Percentiles rank a stretch among this genome's conserved stretches.
phyloP scores from a whole-genome alignment of 2,888 invertebrate species.

The Formica aserva region DNA sequence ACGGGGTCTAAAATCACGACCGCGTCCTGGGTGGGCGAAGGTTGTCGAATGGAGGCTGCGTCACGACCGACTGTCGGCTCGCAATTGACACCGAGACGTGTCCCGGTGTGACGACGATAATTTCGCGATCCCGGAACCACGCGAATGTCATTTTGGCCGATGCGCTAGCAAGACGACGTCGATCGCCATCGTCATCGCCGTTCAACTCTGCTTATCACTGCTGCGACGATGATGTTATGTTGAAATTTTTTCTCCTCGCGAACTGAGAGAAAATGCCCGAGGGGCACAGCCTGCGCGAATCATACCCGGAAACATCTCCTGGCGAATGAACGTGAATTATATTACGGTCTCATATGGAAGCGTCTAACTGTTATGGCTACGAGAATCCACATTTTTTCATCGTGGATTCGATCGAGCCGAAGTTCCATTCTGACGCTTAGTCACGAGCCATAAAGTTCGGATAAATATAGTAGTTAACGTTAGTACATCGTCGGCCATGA shows the following conservation, averaged over 20 bases:
- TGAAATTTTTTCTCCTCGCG: constrained; percentile 25
- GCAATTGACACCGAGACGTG: constrained; percentile 46
- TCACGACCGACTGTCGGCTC: constrained; percentile 61
- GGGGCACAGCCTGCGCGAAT: constrained; percentile 3
- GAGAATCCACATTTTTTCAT: constrained; percentile 9
- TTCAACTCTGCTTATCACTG: constrained; percentile 14
- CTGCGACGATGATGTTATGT: constrained; percentile 3
- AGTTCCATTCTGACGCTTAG: constrained; percentile 32
- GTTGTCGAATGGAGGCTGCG: constrained; percentile 68
- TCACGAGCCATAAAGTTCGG: constrained; percentile 38
- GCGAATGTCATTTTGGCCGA: constrained; percentile 18
- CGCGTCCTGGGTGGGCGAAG: constrained; percentile 70
- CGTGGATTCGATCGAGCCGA: constrained; percentile 23
- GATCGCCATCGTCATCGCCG: background rate
- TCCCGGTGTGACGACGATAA: constrained; percentile 9
- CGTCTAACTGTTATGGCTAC: constrained; percentile 14
- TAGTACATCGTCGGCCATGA: constrained; percentile 27
- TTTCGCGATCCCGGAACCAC: constrained; percentile 16
- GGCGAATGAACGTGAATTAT: constrained; percentile 35
- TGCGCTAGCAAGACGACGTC: background rate
- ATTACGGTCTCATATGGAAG: constrained; percentile 20
- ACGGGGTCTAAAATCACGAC: constrained; percentile 62
- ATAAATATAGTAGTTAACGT: constrained; percentile 31
- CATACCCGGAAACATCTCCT: constrained; percentile 36
- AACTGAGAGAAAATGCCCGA: constrained; percentile 25